Evolutionary conservation across 2,113 vertebrate genomes (phyloP).

Genomic region (Serinus canaria): DNA sequence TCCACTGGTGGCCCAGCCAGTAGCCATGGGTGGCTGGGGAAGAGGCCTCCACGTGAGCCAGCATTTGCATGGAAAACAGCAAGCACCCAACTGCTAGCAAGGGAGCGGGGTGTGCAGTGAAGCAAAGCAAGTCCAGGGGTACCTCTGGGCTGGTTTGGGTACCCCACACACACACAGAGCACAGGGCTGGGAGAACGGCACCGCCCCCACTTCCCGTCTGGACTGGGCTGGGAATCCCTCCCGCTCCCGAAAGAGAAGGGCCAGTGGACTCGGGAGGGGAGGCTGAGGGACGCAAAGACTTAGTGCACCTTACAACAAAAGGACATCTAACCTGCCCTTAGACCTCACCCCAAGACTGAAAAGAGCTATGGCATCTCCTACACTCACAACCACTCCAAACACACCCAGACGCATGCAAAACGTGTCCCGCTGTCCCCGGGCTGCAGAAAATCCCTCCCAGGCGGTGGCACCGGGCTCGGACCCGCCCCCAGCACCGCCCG

Average conservation of each 20-base stretch:
- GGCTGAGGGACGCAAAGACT: conserved; percentile 5
- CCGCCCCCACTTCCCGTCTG: fast-evolving
- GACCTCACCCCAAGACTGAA: conserved; percentile 19
- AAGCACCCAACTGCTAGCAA: background rate
- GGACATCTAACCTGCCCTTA: conserved; percentile 37
- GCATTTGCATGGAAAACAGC: background rate
- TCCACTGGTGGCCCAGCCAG: background rate
- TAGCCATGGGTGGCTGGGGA: background rate
- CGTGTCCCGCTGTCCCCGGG: background rate
- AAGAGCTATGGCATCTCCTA: conserved; percentile 59
- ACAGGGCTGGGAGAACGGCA: background rate
- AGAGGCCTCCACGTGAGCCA: background rate
- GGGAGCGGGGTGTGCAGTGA: background rate
- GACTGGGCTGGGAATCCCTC: background rate
- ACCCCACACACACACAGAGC: background rate
- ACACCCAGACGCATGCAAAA: conserved; percentile 57
- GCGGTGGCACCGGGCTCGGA: background rate
- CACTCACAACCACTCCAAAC: conserved; percentile 46
- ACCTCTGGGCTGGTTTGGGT: background rate
- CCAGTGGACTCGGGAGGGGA: fast-evolving
- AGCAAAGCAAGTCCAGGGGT: background rate
- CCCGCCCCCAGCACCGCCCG: conserved; percentile 23
- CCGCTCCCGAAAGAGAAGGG: background rate
- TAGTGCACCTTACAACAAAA: conserved; percentile 56
- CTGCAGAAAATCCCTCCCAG: fast-evolving